Percentiles rank a stretch among this genome's conserved stretches.
Conservation (phyloP, 2,888 invertebrate genomes). For the Cacoxenus indagator region DNA sequence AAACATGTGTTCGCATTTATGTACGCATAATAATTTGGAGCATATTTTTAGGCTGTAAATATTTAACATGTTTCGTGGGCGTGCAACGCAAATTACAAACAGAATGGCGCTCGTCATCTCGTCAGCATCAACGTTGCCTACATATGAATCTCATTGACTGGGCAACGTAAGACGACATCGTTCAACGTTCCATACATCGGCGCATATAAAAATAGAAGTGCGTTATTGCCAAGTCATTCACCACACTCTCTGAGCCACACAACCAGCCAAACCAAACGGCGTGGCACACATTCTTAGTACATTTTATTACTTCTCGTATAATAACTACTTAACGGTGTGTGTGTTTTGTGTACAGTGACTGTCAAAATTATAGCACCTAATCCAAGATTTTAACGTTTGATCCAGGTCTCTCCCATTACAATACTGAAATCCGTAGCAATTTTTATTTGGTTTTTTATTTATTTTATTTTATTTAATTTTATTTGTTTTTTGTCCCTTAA, state of each 20-base stretch:
- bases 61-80: conserved; percentile 50
- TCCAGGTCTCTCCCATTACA: no score
- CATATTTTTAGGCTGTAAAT: conserved; percentile 54
- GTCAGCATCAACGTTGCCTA: neutral
- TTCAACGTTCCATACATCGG: neutral
- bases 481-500: no score
- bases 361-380: no score
- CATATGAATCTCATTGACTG: neutral
- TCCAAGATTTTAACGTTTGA: no score
- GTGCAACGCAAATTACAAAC: neutral
- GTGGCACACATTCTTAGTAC: conserved; percentile 53
- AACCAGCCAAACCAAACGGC: no score
- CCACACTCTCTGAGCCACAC: no score
- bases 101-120: neutral
- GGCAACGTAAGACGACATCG: neutral
- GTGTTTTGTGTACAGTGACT: neutral
- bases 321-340: conserved; percentile 49
- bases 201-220: conserved; percentile 44
- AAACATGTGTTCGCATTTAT: conserved; percentile 6
- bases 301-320: conserved; percentile 48
- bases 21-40: conserved; percentile 39
- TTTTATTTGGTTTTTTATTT: no score
- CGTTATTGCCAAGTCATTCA: conserved; percentile 38
- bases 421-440: no score
- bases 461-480: no score